Percentiles rank a stretch among this genome's conserved stretches.
phyloP scores from a whole-genome alignment of 92 coral and sea anemone genomes.

The Porites divaricata region DNA sequence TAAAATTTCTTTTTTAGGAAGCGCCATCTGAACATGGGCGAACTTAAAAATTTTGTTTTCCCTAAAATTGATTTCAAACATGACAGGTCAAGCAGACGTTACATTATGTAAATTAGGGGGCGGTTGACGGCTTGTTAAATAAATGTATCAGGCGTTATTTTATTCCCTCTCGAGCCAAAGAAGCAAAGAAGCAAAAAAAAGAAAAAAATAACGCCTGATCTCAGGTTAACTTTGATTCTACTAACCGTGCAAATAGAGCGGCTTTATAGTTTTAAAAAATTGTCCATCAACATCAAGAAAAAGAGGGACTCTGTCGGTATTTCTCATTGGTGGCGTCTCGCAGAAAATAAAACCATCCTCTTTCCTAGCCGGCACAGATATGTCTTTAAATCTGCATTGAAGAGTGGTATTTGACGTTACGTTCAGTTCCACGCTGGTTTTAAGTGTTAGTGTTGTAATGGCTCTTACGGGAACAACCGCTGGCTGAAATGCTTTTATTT shows the following conservation, averaged over 20 bases:
- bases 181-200: too few relatives aligned
- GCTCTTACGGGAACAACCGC: conserved; percentile 62
- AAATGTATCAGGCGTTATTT: too few relatives aligned
- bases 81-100: too few relatives aligned
- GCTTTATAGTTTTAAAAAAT: conserved; percentile 64
- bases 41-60: too few relatives aligned
- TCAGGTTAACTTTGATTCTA: too few relatives aligned
- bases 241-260: conserved; percentile 69
- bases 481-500: conserved; percentile 59
- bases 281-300: conserved; percentile 69
- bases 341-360: conserved; percentile 55
- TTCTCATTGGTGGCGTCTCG: conserved; percentile 69
- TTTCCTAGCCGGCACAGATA: conserved; percentile 62
- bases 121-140: too few relatives aligned
- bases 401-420: conserved; percentile 43
- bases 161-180: too few relatives aligned
- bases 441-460: conserved; percentile 54
- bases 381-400: conserved; percentile 65
- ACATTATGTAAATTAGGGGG: too few relatives aligned
- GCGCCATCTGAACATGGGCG: too few relatives aligned
- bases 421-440: conserved; percentile 59
- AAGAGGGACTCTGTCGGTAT: conserved; percentile 49
- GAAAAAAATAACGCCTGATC: too few relatives aligned
- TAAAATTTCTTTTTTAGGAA: too few relatives aligned
- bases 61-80: too few relatives aligned